Evolutionary conservation across 2,888 invertebrate genomes (phyloP), one percentile per base, ranked within the genome.

Genomic region (Agrotis ipsilon): DNA sequence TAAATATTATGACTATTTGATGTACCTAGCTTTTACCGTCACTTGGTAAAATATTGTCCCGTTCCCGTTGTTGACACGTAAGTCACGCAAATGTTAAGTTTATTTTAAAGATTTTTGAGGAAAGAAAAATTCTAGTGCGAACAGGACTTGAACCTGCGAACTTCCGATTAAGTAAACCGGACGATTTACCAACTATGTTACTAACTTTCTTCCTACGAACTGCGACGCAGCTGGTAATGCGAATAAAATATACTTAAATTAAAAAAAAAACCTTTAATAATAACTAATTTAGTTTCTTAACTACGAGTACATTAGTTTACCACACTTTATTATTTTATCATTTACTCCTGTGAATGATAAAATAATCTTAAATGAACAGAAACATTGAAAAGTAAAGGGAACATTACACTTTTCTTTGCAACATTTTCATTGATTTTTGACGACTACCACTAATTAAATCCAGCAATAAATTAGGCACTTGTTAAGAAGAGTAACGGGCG

Each of bases 401-500:
- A 66, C 16, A 46, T 58, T 14, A 58, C 24, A 57, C 19, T 19
- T 72, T 80, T 52, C 51, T 62, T 57, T 39, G 32, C 19, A 57
- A 58, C n/a, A 68, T 54, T 60, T 59, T 19, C 49, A 68, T 64
- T 62, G 21, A 58, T 43, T 63, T 43, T 65, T 45, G 45, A 66
- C 61, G 43, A 68, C 48, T 55, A 27, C 21, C 24, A 18, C 72
- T 79, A 77, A 82, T 82, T 76, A 82, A 73, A 75, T 51, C 32
- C 52, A 71, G 60, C 49, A 76, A 73, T 73, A 74, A 83, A 81
- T 75, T 74, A 74, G 64, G 71, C 27, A 58, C 71, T 80, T 58
- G 80, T 84, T 85, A 81, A 78, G 79, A 81, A 79, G 84, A 68
- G 74, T 82, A 86, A 86, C 81, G 74, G 81, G 74, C 78, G 69